phyloP scores from a whole-genome alignment of 2,113 vertebrate genomes.

The Noctilio leporinus region DNA sequence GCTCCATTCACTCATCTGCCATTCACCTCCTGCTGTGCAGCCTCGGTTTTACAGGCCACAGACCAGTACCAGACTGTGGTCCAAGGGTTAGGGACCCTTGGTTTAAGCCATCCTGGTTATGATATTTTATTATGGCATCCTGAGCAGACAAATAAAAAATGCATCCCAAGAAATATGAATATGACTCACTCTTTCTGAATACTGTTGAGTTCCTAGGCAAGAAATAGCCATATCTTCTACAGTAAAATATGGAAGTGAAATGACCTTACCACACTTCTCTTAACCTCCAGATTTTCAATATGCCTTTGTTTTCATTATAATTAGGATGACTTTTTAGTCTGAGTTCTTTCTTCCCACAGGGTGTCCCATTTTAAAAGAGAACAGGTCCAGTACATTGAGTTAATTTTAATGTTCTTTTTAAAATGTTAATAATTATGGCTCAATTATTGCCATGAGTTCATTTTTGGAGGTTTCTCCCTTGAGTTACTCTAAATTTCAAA shows the following conservation, averaged over 20 bases:
- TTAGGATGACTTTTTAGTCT: not conserved
- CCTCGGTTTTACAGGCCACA: no score
- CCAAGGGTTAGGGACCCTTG: no score
- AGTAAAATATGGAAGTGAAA: not conserved
- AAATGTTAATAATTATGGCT: constrained; percentile 14
- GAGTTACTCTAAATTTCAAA: not conserved
- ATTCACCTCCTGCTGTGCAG: no score
- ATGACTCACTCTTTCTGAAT: not conserved
- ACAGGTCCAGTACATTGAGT: not conserved
- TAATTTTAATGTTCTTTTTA: constrained; percentile 45
- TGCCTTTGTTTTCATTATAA: not conserved
- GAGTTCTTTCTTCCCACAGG: not conserved
- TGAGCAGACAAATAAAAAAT: not conserved
- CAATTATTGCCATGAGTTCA: not conserved
- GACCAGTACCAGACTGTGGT: no score
- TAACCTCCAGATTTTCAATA: not conserved
- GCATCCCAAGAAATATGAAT: not conserved
- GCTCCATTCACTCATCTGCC: no score
- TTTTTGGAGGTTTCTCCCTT: not conserved
- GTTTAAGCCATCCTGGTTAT: not conserved
- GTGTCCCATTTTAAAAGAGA: not conserved
- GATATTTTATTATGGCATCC: not conserved
- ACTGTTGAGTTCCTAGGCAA: not conserved
- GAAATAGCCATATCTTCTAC: not conserved
- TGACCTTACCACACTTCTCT: not conserved